Percentiles rank a stretch among this genome's conserved stretches.
Evolutionary conservation across 2,797 vertebrate genomes (phyloP).

Genomic region (Pseudochirops corinnae): DNA sequence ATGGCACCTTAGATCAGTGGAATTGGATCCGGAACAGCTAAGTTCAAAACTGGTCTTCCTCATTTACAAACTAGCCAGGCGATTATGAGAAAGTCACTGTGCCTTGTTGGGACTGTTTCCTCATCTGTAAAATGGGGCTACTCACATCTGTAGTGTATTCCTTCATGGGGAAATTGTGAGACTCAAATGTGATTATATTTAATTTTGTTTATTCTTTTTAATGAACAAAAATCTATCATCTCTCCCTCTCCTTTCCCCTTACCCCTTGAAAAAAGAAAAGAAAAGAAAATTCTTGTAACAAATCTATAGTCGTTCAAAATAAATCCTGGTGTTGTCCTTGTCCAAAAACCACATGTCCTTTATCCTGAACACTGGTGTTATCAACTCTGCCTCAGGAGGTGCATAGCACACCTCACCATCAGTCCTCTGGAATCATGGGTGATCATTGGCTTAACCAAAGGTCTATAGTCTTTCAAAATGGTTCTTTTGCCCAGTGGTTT

Average conservation of each 20-base stretch:
- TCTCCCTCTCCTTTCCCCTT: neutral
- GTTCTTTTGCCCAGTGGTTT: neutral
- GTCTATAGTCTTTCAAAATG: neutral
- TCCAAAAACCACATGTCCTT: neutral
- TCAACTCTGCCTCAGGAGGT: neutral
- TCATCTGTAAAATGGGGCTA: neutral
- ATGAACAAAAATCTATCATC: neutral
- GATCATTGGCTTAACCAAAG: neutral
- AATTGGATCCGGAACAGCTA: neutral
- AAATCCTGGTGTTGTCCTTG: neutral
- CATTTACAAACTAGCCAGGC: conserved; percentile 53
- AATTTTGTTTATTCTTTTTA: neutral
- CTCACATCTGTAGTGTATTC: neutral
- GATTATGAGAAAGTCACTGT: conserved; percentile 40
- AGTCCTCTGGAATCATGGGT: neutral
- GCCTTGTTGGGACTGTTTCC: conserved; percentile 46
- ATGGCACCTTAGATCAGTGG: neutral
- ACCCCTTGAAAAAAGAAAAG: neutral
- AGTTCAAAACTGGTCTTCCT: conserved; percentile 34
- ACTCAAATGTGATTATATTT: neutral
- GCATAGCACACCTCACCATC: neutral
- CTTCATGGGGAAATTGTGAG: neutral
- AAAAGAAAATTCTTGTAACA: neutral
- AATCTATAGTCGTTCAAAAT: neutral
- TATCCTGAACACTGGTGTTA: neutral